Evolutionary conservation across 2,797 vertebrate species (phyloP).

Genomic region (Anguilla megastoma): DNA sequence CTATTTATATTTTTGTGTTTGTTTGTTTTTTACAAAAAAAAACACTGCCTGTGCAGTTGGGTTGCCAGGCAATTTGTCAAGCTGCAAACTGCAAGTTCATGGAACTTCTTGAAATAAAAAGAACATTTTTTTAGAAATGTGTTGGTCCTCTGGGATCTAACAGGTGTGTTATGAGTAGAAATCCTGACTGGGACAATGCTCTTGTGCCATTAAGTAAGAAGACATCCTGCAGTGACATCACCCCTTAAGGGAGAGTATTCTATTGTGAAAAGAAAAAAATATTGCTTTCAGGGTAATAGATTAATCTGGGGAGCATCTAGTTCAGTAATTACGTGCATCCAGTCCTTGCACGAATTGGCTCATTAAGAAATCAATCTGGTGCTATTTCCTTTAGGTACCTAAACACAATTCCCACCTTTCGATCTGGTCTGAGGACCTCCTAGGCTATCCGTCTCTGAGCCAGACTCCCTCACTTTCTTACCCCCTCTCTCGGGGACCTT

Average conservation of each 20-base stretch:
- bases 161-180: neutral
- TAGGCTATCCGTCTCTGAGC: neutral
- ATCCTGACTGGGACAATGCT: neutral
- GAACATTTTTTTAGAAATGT: neutral
- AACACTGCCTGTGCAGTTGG: conserved; percentile 32
- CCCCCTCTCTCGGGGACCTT: neutral
- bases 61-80: conserved; percentile 46
- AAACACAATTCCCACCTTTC: conserved; percentile 10
- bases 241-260: neutral
- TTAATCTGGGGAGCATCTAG: neutral
- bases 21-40: neutral
- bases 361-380: conserved; percentile 7
- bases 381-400: conserved; percentile 1
- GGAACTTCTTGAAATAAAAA: neutral
- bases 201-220: no score
- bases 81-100: neutral
- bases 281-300: neutral
- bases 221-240: neutral
- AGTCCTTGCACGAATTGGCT: neutral
- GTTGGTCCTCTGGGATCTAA: neutral
- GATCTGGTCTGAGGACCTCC: neutral
- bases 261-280: neutral
- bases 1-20: neutral
- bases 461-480: neutral
- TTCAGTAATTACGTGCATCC: conserved; percentile 8